These are phyloP conservation scores for Pantelozetes paolii DNA, from an alignment of 2,888 invertebrate species.

Conservation along the genomic window DNA sequence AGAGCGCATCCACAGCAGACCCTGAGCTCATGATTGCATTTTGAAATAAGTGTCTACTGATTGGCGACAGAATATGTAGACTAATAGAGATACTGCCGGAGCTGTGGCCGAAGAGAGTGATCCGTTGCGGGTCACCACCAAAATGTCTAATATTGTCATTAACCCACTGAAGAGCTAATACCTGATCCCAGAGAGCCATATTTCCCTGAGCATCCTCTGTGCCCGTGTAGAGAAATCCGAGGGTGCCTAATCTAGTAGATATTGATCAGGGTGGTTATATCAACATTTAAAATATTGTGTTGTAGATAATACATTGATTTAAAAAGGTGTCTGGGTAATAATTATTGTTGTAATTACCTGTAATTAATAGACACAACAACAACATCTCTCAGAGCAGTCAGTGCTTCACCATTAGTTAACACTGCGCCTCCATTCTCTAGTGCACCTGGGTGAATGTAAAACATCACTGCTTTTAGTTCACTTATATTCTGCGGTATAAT, in stretches of 20 bases:
- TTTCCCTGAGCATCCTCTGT: conserved; percentile 29
- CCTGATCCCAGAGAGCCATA: conserved; percentile 36
- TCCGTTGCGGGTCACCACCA: conserved; percentile 34
- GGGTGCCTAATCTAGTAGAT: neutral
- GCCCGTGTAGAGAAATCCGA: conserved; percentile 36
- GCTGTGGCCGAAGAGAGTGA: conserved; percentile 31
- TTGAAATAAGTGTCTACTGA: conserved; percentile 2
- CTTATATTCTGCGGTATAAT: no score
- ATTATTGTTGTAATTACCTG: no score
- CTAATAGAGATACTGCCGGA: conserved; percentile 26
- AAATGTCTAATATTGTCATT: conserved; percentile 33
- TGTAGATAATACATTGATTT: no score
- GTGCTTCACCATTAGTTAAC: no score
- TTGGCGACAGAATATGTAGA: conserved; percentile 33
- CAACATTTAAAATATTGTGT: no score
- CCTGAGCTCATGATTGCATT: conserved; percentile 35
- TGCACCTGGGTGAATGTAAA: no score
- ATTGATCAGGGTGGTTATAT: no score
- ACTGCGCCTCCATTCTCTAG: no score
- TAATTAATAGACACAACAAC: no score
- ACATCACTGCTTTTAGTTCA: no score
- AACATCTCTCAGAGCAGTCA: no score
- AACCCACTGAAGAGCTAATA: conserved; percentile 34
- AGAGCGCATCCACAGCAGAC: neutral
- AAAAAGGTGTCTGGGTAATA: no score